Percentiles rank a stretch among this genome's conserved stretches.
Evolutionary conservation across 2,797 vertebrate genomes (phyloP).

Genomic region (Tokudaia muenninki): DNA sequence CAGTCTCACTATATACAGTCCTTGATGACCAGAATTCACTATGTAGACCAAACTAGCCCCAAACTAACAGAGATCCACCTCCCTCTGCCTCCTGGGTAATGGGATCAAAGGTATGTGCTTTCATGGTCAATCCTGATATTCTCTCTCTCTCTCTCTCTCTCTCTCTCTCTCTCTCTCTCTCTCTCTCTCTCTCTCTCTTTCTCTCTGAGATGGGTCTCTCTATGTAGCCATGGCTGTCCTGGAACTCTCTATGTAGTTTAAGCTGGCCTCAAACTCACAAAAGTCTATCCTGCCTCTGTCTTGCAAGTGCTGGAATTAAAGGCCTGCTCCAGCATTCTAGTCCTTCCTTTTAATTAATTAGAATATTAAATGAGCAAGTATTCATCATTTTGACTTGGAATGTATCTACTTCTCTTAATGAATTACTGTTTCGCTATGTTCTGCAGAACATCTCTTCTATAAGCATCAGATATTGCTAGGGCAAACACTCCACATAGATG

Average conservation of each 20-base stretch:
- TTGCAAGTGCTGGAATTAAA: not conserved
- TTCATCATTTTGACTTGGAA: conserved; percentile 45
- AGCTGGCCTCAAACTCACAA: not conserved
- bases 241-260: not conserved
- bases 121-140: not conserved
- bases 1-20: not conserved
- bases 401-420: conserved; percentile 14
- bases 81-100: not conserved
- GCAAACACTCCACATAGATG: not conserved
- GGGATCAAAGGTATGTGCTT: not conserved
- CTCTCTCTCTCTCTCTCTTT: not conserved
- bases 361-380: not conserved
- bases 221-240: not conserved
- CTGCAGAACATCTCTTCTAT: not conserved
- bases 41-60: not conserved
- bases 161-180: too few relatives aligned
- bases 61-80: not conserved
- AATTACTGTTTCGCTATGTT: not conserved
- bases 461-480: not conserved
- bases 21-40: not conserved
- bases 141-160: too few relatives aligned
- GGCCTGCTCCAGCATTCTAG: not conserved
- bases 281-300: not conserved
- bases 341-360: not conserved
- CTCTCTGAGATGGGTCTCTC: not conserved